Evolutionary conservation across 2,888 invertebrate genomes (phyloP).

Genomic region (Bombyx huttoni): DNA sequence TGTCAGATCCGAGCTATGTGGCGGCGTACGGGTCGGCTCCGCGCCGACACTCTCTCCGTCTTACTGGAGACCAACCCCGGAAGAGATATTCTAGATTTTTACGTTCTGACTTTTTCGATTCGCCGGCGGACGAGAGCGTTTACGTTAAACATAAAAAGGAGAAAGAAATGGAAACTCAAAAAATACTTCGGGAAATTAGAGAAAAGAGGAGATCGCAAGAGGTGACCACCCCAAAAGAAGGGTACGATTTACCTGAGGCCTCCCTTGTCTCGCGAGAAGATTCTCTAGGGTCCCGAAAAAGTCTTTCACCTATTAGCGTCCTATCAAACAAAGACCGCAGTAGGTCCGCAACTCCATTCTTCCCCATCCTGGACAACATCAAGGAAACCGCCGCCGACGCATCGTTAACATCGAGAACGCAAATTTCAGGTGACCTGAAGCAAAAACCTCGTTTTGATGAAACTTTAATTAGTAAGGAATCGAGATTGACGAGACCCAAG

Average conservation of each 20-base stretch:
- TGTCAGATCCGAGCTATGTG: slow-evolving; percentile 49
- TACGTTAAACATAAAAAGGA: slow-evolving; percentile 75
- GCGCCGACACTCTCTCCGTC: slow-evolving; percentile 40
- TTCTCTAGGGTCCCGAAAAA: slow-evolving; percentile 26
- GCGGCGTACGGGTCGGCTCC: slow-evolving; percentile 40
- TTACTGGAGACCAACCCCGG: slow-evolving; percentile 50
- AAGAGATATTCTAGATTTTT: slow-evolving; percentile 78
- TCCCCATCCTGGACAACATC: slow-evolving; percentile 64
- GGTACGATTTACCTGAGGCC: slow-evolving; percentile 23
- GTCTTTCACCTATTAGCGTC: slow-evolving; percentile 44
- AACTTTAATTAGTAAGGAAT: slow-evolving; percentile 38
- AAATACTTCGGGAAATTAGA: slow-evolving; percentile 77
- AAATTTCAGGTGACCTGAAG: slow-evolving; percentile 18
- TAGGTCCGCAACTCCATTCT: slow-evolving; percentile 61
- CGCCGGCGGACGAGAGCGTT: slow-evolving; percentile 76
- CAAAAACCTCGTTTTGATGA: slow-evolving; percentile 31
- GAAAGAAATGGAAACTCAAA: slow-evolving; percentile 78
- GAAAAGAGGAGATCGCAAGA: slow-evolving; percentile 68
- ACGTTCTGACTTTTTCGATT: slow-evolving; percentile 84
- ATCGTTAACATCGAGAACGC: slow-evolving; percentile 14
- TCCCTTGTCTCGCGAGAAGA: slow-evolving; percentile 31
- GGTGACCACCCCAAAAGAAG: slow-evolving; percentile 29
- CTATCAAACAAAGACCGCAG: slow-evolving; percentile 50
- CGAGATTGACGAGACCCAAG: slow-evolving; percentile 66
- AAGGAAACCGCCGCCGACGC: slow-evolving; percentile 50